These are phyloP conservation scores for Tympanoctomys barrerae DNA, from an alignment of 2,797 vertebrate genomes.

Conservation along the genomic window DNA sequence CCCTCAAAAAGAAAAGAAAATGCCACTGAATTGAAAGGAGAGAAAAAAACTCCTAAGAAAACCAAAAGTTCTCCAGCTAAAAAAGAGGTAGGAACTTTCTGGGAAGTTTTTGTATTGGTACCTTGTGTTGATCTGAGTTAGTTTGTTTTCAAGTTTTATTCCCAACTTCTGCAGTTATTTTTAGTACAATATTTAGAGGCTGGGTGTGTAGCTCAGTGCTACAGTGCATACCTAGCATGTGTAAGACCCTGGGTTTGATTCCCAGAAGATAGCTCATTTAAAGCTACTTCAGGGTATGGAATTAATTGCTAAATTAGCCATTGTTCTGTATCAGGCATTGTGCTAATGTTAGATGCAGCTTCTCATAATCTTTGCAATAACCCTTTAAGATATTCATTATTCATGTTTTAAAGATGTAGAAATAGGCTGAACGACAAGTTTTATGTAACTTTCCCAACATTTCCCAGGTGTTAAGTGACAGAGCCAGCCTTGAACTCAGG, in stretches of 20 bases:
- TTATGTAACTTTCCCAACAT: slow-evolving; percentile 41
- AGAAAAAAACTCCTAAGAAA: slow-evolving; percentile 87
- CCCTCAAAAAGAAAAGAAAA: slow-evolving; percentile 84
- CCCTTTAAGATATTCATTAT: slow-evolving; percentile 1
- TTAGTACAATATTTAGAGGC: background rate
- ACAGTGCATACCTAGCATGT: no score
- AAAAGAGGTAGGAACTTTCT: slow-evolving; percentile 90
- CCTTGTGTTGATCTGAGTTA: background rate
- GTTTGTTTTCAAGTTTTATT: slow-evolving; percentile 57
- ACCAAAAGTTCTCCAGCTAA: slow-evolving; percentile 93
- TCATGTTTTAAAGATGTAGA: slow-evolving; percentile 49
- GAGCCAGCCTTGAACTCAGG: background rate
- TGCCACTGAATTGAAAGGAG: slow-evolving; percentile 88
- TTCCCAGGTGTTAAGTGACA: background rate
- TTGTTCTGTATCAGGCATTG: background rate
- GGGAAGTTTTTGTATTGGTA: background rate
- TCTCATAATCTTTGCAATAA: slow-evolving; percentile 13
- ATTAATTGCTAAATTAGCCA: background rate
- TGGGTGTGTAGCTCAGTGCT: background rate
- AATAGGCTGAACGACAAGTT: background rate
- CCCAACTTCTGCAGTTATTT: background rate
- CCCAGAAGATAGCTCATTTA: slow-evolving; percentile 21
- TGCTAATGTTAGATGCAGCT: background rate
- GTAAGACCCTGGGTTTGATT: background rate
- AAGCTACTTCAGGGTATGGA: background rate